A percentile compares a stretch with the other conserved stretches of the same genome.
Conservation (phyloP, 92 coral and sea anemone species). For the Micromussa lordhowensis region DNA sequence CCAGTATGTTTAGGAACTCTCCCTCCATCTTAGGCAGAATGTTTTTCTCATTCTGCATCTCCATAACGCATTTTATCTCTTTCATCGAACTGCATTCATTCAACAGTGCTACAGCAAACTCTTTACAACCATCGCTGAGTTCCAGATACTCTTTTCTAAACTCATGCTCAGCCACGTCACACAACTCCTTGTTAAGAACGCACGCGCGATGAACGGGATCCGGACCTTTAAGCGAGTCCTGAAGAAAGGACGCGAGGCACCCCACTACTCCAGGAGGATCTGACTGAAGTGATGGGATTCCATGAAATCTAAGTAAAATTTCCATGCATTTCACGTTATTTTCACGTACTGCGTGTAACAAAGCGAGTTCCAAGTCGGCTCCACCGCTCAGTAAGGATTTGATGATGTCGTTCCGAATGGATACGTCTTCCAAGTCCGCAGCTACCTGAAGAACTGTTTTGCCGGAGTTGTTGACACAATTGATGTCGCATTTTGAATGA, state of each 20-base stretch:
- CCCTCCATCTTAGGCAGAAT: not conserved
- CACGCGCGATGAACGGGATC: constrained; percentile 54
- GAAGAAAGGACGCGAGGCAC: constrained; percentile 36
- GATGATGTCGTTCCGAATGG: constrained; percentile 36
- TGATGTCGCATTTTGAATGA: constrained; percentile 10
- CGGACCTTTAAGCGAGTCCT: constrained; percentile 36
- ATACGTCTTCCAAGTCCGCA: constrained; percentile 12
- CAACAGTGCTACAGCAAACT: constrained; percentile 54
- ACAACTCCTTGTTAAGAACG: constrained; percentile 56
- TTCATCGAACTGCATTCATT: constrained; percentile 61
- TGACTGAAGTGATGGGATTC: no score
- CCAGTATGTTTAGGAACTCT: constrained; percentile 41
- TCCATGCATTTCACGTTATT: constrained; percentile 29
- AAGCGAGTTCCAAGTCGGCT: constrained; percentile 50
- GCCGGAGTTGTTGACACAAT: constrained; percentile 50
- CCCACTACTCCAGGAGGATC: not conserved
- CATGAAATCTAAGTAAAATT: constrained; percentile 34
- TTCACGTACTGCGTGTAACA: constrained; percentile 56
- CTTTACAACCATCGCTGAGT: constrained; percentile 42
- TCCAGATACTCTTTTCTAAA: constrained; percentile 55
- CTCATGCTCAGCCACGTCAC: constrained; percentile 48
- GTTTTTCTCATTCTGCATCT: constrained; percentile 30
- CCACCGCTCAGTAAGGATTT: constrained; percentile 35
- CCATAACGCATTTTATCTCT: constrained; percentile 67
- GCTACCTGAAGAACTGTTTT: constrained; percentile 51